A percentile compares a stretch with the other conserved stretches of the same genome.
Conservation (phyloP, 2,797 vertebrate genomes). For the Tolypeutes matacus region DNA sequence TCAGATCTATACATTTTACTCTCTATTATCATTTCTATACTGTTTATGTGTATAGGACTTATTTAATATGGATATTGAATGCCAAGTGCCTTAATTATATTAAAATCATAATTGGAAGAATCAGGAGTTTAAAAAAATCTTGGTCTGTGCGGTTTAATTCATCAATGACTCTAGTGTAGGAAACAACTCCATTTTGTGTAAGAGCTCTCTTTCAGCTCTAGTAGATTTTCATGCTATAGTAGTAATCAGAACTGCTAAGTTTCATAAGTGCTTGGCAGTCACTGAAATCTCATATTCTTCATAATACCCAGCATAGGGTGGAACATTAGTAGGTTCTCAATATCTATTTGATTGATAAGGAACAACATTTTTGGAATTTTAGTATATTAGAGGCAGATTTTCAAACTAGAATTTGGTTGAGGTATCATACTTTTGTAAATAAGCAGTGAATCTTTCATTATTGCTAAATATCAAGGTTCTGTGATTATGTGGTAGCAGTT, state of each 20-base stretch:
- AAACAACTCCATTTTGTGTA: not conserved
- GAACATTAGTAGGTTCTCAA: slow-evolving; percentile 32
- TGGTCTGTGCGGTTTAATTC: not conserved
- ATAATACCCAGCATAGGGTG: not conserved
- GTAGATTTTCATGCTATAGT: not conserved
- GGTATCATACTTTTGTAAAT: not conserved
- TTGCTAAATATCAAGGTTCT: not conserved
- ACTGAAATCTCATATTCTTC: slow-evolving; percentile 14
- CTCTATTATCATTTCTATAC: slow-evolving; percentile 48
- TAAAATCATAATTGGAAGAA: slow-evolving; percentile 45
- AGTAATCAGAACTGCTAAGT: not conserved
- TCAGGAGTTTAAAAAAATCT: not conserved
- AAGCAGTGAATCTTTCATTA: not conserved
- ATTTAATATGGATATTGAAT: slow-evolving; percentile 52
- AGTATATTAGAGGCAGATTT: slow-evolving; percentile 30
- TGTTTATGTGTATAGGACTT: not conserved
- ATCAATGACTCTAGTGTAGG: not conserved
- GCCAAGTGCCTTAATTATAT: slow-evolving; percentile 27
- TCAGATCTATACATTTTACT: slow-evolving; percentile 27
- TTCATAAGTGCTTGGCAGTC: slow-evolving; percentile 9
- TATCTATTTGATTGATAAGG: not conserved
- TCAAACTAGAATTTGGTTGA: slow-evolving; percentile 38
- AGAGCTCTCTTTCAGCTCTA: not conserved
- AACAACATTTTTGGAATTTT: slow-evolving; percentile 51
- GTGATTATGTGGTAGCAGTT: not conserved